Base-by-base conservation (phyloP, 2,797 vertebrate species). In the Apodemus agrarius region DNA sequence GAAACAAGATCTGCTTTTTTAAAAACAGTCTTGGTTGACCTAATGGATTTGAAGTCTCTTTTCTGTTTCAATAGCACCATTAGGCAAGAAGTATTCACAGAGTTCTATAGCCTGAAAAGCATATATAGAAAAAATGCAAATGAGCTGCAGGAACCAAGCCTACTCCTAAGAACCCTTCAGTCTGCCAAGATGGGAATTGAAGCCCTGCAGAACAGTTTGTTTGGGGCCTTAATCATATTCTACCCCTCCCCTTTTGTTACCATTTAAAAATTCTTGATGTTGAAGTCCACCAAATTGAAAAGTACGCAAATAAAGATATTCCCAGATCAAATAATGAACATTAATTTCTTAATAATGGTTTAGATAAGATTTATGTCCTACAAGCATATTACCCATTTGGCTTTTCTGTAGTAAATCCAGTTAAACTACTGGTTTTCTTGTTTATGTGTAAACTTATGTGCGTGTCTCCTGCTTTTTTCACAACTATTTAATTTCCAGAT, bases 1-100 rank as follows among this genome's bases (percentile, higher is more conserved):
- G 75, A 94, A 96, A 94, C 24, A 95, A 54, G 78, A 96, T 89
- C 67, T 86, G 26, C 59, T 92, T 61, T 21, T 88, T 94, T n/a
- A 79, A 85, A 46, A 37, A 69, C 40, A 81, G 80, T 90, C 34
- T 91, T 79, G 96, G 79, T 85, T 31, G 21, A 59, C 37, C 31
- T 31, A 82, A 65, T 94, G 26, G 13, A 80, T 52, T 67, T 91
- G 79, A 69, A 93, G 12, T 84, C 26, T 94, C 79, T 92, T 76
- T 52, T 95, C 65, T 90, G 37, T 86, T 92, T 43, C 49, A 34
- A 54, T 17, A 40, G 43, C n/a, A 79, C 59, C 85, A 40, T 4
- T 13, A 83, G 72, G 89, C 8, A 87, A 67, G 69, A 89, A 81
- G 11, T 67, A 88, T 92, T 96, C 86, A 69, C 17, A 95, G 81